phyloP scores from a whole-genome alignment of 2,888 invertebrate genomes.

The Rotaria socialis region DNA sequence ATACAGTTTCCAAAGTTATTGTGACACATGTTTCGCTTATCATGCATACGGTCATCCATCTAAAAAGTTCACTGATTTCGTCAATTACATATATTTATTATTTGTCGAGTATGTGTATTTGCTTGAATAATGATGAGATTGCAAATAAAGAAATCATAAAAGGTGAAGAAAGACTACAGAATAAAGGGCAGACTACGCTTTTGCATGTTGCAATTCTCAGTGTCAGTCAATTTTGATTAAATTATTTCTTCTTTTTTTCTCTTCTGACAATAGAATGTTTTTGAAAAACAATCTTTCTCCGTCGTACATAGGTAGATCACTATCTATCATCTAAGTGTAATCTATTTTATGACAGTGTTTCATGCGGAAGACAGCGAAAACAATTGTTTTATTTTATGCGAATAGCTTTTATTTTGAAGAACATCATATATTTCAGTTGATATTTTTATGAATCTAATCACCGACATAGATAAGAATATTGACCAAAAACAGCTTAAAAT shows the following conservation, averaged over 20 bases:
- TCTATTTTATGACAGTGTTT: too few relatives aligned
- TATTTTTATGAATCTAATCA: not conserved
- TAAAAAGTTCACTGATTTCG: not conserved
- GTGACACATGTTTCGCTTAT: not conserved
- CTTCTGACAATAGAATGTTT: not conserved
- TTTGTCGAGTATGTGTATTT: not conserved
- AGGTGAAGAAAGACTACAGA: too few relatives aligned
- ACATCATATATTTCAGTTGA: not conserved
- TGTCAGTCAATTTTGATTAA: not conserved
- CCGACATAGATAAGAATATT: not conserved
- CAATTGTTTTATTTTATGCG: too few relatives aligned
- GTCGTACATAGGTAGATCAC: not conserved
- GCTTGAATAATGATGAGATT: not conserved
- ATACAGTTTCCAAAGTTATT: not conserved
- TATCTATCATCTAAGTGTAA: not conserved
- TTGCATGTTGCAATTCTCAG: not conserved
- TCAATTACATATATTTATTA: too few relatives aligned
- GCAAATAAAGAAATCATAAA: not conserved
- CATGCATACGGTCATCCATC: not conserved
- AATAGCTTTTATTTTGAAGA: too few relatives aligned
- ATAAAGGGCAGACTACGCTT: too few relatives aligned
- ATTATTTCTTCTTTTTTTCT: not conserved
- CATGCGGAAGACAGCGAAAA: too few relatives aligned
- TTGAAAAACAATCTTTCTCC: too few relatives aligned
- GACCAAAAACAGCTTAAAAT: not conserved